Conservation (phyloP, 2,797 vertebrate species). For the Cossypha niveicapilla region DNA sequence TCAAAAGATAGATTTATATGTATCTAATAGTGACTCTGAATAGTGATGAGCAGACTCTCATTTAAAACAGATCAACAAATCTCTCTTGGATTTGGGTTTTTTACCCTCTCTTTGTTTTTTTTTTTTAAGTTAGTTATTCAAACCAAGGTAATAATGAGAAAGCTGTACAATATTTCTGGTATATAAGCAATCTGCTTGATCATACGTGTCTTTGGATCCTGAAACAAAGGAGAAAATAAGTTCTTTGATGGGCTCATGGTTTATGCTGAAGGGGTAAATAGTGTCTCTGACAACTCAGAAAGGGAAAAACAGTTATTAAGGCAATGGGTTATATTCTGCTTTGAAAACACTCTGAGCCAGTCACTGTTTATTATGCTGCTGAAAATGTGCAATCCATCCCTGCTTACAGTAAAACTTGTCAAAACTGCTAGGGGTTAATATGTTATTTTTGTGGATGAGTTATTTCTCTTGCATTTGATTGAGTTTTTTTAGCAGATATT, state of each 20-base stretch:
- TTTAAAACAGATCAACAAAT: background rate
- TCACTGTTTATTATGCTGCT: background rate
- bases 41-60: background rate
- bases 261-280: background rate
- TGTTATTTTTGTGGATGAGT: background rate
- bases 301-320: background rate
- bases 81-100: background rate
- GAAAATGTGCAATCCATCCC: background rate
- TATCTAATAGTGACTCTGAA: background rate
- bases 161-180: background rate
- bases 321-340: background rate
- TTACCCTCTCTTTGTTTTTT: accelerated
- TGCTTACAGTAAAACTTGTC: background rate
- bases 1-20: background rate
- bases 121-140: background rate
- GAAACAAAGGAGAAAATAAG: background rate
- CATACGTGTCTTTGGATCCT: background rate
- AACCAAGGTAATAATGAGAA: background rate
- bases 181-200: background rate
- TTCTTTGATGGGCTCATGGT: background rate
- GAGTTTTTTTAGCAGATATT: background rate
- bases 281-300: background rate
- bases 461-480: background rate
- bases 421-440: background rate
- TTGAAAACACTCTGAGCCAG: background rate